Evolutionary conservation across 2,113 vertebrate species (phyloP).

Genomic region (Stictonetta naevosa): DNA sequence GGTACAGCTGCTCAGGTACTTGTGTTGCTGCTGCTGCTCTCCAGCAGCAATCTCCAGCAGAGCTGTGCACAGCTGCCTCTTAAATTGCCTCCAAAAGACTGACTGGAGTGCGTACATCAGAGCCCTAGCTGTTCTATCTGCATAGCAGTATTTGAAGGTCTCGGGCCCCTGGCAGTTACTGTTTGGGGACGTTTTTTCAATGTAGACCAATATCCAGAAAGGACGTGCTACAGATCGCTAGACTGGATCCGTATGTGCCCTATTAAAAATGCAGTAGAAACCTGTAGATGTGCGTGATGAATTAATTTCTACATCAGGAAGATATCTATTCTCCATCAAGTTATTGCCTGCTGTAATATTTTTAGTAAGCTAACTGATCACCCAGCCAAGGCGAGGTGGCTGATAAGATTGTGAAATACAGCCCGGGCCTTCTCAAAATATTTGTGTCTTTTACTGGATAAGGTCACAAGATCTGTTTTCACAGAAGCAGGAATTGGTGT

Average conservation of each 20-base stretch:
- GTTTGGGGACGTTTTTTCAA: neutral
- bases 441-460: neutral
- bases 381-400: neutral
- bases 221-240: neutral
- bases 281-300: neutral
- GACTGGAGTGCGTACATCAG: neutral
- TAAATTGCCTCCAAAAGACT: neutral
- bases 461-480: neutral
- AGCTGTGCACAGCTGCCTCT: neutral
- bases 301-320: slow-evolving; percentile 2
- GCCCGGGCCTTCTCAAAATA: neutral
- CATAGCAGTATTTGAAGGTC: neutral
- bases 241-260: neutral
- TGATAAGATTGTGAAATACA: neutral
- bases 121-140: neutral
- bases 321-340: neutral
- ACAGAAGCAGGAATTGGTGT: neutral
- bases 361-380: neutral
- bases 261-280: slow-evolving; percentile 7
- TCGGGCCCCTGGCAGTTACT: neutral
- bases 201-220: neutral
- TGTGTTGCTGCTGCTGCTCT: neutral
- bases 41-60: neutral
- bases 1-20: neutral
- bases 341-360: neutral